These are phyloP conservation scores for Pangasius larnaudii DNA, from an alignment of 2,797 vertebrate species.

Conservation along the genomic window DNA sequence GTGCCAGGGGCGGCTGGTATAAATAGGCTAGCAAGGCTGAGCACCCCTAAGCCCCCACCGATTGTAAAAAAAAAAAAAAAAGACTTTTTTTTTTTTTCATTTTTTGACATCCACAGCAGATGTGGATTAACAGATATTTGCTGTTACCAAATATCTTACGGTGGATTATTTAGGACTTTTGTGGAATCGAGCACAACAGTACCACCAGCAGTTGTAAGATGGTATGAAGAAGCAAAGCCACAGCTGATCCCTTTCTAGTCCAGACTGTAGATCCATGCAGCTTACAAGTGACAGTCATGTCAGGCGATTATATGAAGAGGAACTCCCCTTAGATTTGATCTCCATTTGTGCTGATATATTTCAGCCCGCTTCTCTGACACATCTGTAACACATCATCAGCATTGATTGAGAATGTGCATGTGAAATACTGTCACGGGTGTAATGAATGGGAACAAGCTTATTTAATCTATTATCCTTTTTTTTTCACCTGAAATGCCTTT, in stretches of 20 bases:
- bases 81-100: neutral
- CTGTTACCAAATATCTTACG: neutral
- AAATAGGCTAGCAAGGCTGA: conserved; percentile 18
- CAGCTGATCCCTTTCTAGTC: neutral
- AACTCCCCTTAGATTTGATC: neutral
- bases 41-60: neutral
- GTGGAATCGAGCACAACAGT: neutral
- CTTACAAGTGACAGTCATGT: neutral
- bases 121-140: too few relatives aligned
- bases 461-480: neutral
- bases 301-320: neutral
- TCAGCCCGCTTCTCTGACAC: conserved; percentile 8
- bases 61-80: neutral
- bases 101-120: neutral
- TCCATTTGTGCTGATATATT: neutral
- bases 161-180: neutral
- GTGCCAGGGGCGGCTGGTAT: conserved; percentile 30
- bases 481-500: neutral
- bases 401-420: neutral
- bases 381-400: neutral
- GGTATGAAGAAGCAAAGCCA: neutral
- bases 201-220: neutral
- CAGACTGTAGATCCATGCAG: neutral
- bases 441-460: neutral
- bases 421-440: neutral